phyloP scores from a whole-genome alignment of 2,113 vertebrate species.

The Heterotilapia buettikoferi region DNA sequence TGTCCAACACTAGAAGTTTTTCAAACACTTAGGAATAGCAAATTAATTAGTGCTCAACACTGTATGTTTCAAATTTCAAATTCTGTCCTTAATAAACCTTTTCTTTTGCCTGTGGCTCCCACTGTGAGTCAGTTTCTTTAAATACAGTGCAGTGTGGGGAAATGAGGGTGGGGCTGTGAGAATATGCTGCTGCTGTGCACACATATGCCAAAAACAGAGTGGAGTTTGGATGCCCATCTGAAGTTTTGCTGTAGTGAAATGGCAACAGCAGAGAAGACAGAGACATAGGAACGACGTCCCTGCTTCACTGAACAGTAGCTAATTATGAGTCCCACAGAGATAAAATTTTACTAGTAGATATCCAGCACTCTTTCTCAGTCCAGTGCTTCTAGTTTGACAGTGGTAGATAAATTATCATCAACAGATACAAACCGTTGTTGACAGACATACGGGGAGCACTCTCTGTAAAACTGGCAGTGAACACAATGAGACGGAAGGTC shows the following conservation, averaged over 20 bases:
- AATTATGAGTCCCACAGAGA: conserved; percentile 13
- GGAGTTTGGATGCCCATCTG: not conserved
- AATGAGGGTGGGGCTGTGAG: not conserved
- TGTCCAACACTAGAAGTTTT: not conserved
- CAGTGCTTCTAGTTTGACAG: not conserved
- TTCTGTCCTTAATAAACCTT: not conserved
- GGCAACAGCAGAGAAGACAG: not conserved
- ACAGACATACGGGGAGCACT: not conserved
- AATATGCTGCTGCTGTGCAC: not conserved
- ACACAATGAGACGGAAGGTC: not conserved
- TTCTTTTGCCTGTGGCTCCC: not conserved
- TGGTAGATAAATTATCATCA: not conserved
- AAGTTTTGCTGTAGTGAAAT: not conserved
- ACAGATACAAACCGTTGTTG: not conserved
- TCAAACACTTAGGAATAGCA: not conserved
- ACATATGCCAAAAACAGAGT: not conserved
- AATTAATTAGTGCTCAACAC: not conserved
- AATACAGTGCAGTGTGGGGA: not conserved
- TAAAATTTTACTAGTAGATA: conserved; percentile 21
- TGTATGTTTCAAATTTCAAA: not conserved
- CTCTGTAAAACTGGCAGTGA: not conserved
- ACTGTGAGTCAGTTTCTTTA: conserved; percentile 5
- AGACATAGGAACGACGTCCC: not conserved
- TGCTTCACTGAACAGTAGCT: not conserved
- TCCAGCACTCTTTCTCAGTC: not conserved